Percentiles rank a stretch among this genome's conserved stretches.
phyloP scores from a whole-genome alignment of 2,113 vertebrate genomes.

The Phylloscopus whistleri region DNA sequence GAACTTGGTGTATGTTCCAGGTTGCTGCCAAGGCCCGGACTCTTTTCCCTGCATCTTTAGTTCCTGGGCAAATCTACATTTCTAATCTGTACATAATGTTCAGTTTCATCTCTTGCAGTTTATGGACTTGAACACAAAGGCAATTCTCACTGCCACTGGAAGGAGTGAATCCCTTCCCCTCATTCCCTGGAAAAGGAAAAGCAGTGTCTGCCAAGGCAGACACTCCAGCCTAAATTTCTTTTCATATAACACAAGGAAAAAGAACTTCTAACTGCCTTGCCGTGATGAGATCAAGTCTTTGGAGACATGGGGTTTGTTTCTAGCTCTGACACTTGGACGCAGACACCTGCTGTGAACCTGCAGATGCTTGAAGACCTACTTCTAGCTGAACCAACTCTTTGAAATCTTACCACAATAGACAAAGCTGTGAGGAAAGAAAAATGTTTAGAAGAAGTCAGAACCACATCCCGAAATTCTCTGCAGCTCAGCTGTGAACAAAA shows the following conservation, averaged over 20 bases:
- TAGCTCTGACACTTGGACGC: background rate
- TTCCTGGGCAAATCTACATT: background rate
- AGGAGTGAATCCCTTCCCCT: background rate
- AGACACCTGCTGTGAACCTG: background rate
- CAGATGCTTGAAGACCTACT: background rate
- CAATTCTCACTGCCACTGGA: background rate
- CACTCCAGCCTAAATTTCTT: background rate
- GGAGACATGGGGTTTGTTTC: background rate
- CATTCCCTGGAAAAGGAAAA: background rate
- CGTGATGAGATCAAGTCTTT: background rate
- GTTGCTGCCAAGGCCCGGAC: background rate
- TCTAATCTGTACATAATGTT: background rate
- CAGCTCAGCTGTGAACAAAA: background rate
- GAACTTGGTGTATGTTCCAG: background rate
- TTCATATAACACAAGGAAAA: background rate
- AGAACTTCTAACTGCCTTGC: background rate
- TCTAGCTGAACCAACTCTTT: background rate
- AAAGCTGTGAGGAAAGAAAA: background rate
- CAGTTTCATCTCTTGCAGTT: background rate
- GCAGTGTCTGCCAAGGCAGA: background rate
- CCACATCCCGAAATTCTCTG: background rate
- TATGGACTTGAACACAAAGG: background rate
- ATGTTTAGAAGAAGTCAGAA: background rate
- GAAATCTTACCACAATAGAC: background rate
- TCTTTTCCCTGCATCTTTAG: background rate